Evolutionary conservation across 1,140 invertebrate species (phyloP), one percentile per base, ranked within the genome.

Genomic region (Thereuonema tuberculata): DNA sequence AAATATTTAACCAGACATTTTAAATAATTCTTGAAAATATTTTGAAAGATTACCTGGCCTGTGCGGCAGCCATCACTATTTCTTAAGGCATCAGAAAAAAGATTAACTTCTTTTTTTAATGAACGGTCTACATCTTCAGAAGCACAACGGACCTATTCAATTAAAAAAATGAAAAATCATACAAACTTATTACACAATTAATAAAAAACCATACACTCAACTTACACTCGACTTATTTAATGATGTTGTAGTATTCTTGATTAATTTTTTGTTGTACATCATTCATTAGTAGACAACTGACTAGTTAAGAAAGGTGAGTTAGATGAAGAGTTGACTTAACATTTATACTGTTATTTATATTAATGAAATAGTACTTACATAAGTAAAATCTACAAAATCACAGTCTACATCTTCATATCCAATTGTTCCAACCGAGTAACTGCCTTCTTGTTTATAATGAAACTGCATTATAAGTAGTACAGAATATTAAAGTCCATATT

Each of bases 341-440:
- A 53, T 12, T 53, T 23, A 53, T 12, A 12, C 21, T 25, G 9
- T 14, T 14, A 53, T 53, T 12, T 9, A 53, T n/a, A n/a, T 14
- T 26, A 26, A 27, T 48, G 20, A 64, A 5, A 31, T 50, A 26
- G 23, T 61, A 74, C 78, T 78, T 73, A 82, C 93, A 74, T 98
- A 98, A 27, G 93, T 96, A 67, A 96, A 88, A 75, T 97, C 93
- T 63, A 98, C 89, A 71, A 94, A 96, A 75, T 97, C 89, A 77
- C 94, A 98, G 70, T 95, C 89, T 12, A 96, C 88, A 76, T 98
- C 94, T 64, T 89, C 86, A 68, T 93, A 93, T 52, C 93, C 93
- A 25, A 98, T 82, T 1, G 91, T 94, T 27, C 93, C 92, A 57
- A 97, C 89, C 12, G 90, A 91, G 72, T 96, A 98, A 72, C 85